Conservation (phyloP, 2,888 invertebrate species). For the Biston stratarius region DNA sequence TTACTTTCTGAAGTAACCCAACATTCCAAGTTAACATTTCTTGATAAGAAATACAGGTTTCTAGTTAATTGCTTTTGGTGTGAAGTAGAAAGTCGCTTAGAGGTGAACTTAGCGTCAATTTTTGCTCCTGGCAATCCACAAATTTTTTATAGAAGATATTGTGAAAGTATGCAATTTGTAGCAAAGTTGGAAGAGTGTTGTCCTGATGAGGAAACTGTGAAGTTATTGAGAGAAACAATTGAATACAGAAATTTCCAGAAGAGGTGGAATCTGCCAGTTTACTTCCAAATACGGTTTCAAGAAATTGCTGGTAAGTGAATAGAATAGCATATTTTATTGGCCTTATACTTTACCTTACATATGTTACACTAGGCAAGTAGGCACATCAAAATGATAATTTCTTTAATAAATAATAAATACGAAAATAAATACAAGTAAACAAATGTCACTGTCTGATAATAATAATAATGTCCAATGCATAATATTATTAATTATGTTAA, state of each 20-base stretch:
- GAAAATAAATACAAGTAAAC: no score
- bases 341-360: no score
- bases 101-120: slow-evolving; percentile 93
- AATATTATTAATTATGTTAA: no score
- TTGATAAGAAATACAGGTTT: slow-evolving; percentile 76
- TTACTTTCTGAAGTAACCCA: slow-evolving; percentile 82
- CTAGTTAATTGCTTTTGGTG: slow-evolving; percentile 95
- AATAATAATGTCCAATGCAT: no score
- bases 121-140: slow-evolving; percentile 97
- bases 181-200: slow-evolving; percentile 89
- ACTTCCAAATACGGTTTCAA: slow-evolving; percentile 98
- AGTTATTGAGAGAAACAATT: slow-evolving; percentile 87
- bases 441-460: no score
- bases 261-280: slow-evolving; percentile 98
- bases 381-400: no score
- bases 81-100: slow-evolving; percentile 92
- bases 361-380: no score
- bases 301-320: slow-evolving; percentile 91
- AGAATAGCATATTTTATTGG: no score
- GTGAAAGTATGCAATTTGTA: slow-evolving; percentile 92
- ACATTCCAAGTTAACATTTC: slow-evolving; percentile 79
- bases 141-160: slow-evolving; percentile 93
- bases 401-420: background rate
- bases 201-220: slow-evolving; percentile 84
- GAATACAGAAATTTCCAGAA: slow-evolving; percentile 93